Conservation (phyloP, 2,888 invertebrate species). For the Ophion ventricosus region DNA sequence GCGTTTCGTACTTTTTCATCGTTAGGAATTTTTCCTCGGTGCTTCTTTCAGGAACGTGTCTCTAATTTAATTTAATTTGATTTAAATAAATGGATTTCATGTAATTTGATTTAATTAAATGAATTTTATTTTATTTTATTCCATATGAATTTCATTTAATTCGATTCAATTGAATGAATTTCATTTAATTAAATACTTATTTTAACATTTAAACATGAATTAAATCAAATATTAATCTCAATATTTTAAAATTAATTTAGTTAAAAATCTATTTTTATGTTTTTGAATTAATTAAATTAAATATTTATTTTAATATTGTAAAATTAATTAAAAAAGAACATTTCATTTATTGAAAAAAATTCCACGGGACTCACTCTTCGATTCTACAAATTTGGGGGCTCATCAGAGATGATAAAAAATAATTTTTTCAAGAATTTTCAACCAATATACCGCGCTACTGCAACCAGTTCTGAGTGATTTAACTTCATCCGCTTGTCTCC, state of each 20-base stretch:
- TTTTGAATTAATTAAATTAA: too few relatives aligned
- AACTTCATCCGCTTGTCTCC: conserved; percentile 17
- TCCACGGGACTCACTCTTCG: too few relatives aligned
- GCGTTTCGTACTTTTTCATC: conserved; percentile 16
- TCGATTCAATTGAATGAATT: too few relatives aligned
- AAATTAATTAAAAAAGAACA: too few relatives aligned
- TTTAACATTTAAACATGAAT: neutral
- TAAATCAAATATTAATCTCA: neutral
- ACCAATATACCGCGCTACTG: conserved; percentile 23
- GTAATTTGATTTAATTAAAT: too few relatives aligned
- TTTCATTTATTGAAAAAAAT: too few relatives aligned
- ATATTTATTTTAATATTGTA: too few relatives aligned
- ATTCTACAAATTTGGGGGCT: neutral
- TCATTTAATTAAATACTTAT: neutral
- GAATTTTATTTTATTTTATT: too few relatives aligned
- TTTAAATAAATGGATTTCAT: too few relatives aligned
- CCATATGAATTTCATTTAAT: too few relatives aligned
- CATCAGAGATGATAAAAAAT: neutral
- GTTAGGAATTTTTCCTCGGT: conserved; percentile 16
- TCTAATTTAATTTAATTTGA: too few relatives aligned
- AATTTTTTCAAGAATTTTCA: conserved; percentile 49
- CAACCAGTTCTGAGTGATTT: conserved; percentile 59
- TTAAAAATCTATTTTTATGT: neutral
- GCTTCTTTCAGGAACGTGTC: conserved; percentile 3
- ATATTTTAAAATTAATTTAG: neutral